A percentile compares a stretch with the other conserved stretches of the same genome.
phyloP scores from a whole-genome alignment of 2,797 vertebrate genomes.

The Falco novaeseelandiae region DNA sequence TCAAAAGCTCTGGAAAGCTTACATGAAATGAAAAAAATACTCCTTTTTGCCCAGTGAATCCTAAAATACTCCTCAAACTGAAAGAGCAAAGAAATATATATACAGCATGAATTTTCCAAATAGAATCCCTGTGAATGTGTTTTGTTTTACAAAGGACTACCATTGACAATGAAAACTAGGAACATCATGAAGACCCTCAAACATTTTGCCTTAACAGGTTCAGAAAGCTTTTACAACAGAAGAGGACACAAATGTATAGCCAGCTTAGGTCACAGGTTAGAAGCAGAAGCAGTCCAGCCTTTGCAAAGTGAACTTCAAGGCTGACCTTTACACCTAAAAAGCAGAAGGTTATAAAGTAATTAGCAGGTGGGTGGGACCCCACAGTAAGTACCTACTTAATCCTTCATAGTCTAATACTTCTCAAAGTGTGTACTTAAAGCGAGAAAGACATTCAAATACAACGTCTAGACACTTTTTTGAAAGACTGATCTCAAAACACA shows the following conservation, averaged over 20 bases:
- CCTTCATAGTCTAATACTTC: background rate
- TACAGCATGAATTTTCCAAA: background rate
- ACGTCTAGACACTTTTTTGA: background rate
- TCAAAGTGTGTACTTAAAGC: background rate
- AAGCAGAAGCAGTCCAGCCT: background rate
- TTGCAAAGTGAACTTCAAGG: background rate
- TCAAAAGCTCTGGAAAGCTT: background rate
- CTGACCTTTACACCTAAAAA: background rate
- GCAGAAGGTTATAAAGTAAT: background rate
- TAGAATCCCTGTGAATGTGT: background rate
- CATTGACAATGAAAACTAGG: background rate
- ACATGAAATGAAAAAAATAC: background rate
- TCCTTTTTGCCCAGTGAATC: background rate
- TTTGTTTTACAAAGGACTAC: background rate
- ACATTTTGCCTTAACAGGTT: background rate
- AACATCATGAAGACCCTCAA: background rate
- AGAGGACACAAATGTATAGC: background rate
- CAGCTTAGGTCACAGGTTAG: background rate
- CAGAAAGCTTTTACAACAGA: background rate
- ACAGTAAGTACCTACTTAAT: background rate
- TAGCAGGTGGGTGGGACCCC: background rate
- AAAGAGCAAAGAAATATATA: background rate
- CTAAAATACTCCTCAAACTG: background rate
- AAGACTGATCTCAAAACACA: background rate
- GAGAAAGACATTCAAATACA: background rate